These are phyloP conservation scores for Corydoras sp. DNA, from an alignment of 2,113 vertebrate species.

Conservation along the genomic window DNA sequence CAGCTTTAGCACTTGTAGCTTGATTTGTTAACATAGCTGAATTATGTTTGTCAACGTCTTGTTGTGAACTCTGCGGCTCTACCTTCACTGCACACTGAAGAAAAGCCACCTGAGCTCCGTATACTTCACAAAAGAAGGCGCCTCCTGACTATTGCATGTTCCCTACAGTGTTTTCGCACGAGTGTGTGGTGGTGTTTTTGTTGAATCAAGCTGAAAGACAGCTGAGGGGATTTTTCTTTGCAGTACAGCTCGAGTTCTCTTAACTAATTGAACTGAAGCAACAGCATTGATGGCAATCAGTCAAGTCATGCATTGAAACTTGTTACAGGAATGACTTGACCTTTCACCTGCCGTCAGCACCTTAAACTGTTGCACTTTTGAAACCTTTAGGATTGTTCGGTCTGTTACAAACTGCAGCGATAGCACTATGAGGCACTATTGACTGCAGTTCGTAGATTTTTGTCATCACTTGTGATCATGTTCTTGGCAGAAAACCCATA, in stretches of 20 bases:
- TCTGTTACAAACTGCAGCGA: conserved; percentile 56
- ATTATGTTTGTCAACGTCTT: background rate
- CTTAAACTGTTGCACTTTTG: conserved; percentile 61
- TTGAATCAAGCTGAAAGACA: background rate
- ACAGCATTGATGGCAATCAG: conserved; percentile 28
- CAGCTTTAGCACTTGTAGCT: conserved; percentile 31
- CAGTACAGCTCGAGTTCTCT: no score
- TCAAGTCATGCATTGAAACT: conserved; percentile 33
- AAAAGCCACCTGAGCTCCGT: conserved; percentile 26
- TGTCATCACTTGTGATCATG: conserved; percentile 31
- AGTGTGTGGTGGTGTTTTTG: conserved; percentile 20
- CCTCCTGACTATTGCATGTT: conserved; percentile 35
- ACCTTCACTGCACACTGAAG: conserved; percentile 19
- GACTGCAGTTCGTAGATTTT: conserved; percentile 40
- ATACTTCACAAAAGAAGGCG: conserved; percentile 16
- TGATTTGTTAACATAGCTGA: background rate
- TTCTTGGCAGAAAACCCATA: conserved; percentile 46
- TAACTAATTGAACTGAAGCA: conserved; percentile 19
- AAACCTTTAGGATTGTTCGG: conserved; percentile 38
- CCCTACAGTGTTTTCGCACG: conserved; percentile 37
- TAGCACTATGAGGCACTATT: conserved; percentile 45
- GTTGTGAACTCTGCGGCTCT: background rate
- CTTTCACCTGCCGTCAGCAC: conserved; percentile 55
- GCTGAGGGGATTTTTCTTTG: background rate
- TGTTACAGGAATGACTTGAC: conserved; percentile 37